These are phyloP conservation scores for Lasioglossum malachurum DNA, from an alignment of 2,888 invertebrate species.

Conservation along the genomic window DNA sequence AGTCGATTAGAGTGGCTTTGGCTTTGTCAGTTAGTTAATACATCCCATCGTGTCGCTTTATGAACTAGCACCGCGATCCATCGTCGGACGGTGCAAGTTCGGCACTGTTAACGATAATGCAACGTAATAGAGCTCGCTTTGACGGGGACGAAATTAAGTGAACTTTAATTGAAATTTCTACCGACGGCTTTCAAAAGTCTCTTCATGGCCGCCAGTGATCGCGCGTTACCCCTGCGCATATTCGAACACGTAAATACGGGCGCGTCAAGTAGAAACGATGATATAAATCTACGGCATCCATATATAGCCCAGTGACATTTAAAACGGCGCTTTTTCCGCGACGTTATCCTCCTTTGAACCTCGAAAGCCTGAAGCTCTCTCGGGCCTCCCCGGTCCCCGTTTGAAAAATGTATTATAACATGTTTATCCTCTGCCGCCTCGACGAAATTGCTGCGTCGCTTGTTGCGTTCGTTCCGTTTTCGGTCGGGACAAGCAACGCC, in stretches of 20 bases:
- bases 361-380: conserved; percentile 16
- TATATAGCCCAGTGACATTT: conserved; percentile 36
- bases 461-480: conserved; percentile 8
- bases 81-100: conserved; percentile 54
- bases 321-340: conserved; percentile 42
- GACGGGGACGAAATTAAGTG: conserved; percentile 68
- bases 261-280: background rate
- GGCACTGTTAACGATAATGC: conserved; percentile 68
- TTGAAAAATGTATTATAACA: conserved; percentile 31
- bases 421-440: conserved; percentile 42
- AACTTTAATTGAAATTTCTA: conserved; percentile 69
- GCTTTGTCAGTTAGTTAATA: conserved; percentile 51
- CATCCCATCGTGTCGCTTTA: conserved; percentile 50
- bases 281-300: conserved; percentile 49
- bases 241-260: background rate
- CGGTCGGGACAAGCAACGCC: background rate
- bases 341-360: conserved; percentile 49
- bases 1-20: conserved; percentile 54
- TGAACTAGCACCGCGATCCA: conserved; percentile 52
- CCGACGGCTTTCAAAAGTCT: conserved; percentile 33
- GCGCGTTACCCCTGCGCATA: background rate
- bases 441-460: conserved; percentile 20
- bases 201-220: conserved; percentile 13
- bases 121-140: conserved; percentile 69
- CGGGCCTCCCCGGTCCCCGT: background rate